Evolutionary conservation across 2,888 invertebrate genomes (phyloP), one percentile per base, ranked within the genome.

Genomic region (Rhaphigaster nebulosa): DNA sequence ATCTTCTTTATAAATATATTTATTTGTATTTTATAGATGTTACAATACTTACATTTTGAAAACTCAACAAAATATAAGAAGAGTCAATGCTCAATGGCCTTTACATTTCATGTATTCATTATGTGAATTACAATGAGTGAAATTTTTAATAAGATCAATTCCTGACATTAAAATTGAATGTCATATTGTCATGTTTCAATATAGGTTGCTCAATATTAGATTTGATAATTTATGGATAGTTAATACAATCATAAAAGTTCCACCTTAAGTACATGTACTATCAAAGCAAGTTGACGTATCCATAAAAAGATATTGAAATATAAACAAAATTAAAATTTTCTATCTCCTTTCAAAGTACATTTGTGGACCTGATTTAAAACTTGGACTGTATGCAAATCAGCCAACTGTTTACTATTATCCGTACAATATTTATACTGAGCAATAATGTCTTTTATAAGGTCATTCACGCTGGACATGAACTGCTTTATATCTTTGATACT

Each of bases 341-440:
- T 84, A 50, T 84, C 45, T 1, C 84, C 87, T 87, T 50, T 38
- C 34, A 54, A 56, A 12, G 87, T 54, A 26, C 87, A 87, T 34
- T 87, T 52, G 50, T 87, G 87, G 34, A 87, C 38, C 13, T 29
- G 34, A 34, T 54, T 56, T 38, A 87, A 38, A 34, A 56, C 52
- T 38, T 87, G 26, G 34, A 87, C 38, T 23, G 87, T 87, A 29
- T 87, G 54, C 54, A 54, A 23, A 38, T 87, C 54, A 52, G 87
- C 87, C 54, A 54, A 38, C 4, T 23, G 18, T 54, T 54, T 56
- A 38, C 87, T 56, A 50, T 65, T n/a, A 2, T 89, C 20, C 6
- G 29, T 70, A 45, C 89, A 89, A 56, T 89, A 70, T 29, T 45
- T 65, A 8, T 54, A 54, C 45, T 89, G 89, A n/a, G 52, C 41